phyloP scores from a whole-genome alignment of 2,797 vertebrate genomes.

The Acipenser oxyrinchus region DNA sequence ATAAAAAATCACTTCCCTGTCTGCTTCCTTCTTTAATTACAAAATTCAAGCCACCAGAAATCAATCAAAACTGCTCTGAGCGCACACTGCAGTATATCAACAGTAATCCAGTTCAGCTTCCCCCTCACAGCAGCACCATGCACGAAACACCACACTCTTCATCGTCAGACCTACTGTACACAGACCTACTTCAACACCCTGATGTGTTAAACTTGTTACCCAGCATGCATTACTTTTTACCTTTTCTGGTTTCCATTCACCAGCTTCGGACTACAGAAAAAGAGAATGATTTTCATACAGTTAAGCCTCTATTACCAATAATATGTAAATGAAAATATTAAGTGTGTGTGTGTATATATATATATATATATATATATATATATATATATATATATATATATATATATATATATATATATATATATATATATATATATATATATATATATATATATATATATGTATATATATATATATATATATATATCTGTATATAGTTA shows the following conservation, averaged over 20 bases:
- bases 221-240: constrained; percentile 15
- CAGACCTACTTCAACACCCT: constrained; percentile 6
- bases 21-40: not conserved
- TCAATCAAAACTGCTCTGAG: not conserved
- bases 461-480: too few relatives aligned
- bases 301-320: constrained; percentile 16
- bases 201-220: constrained; percentile 16
- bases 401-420: too few relatives aligned
- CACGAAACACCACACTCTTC: not conserved
- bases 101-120: too few relatives aligned
- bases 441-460: too few relatives aligned
- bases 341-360: too few relatives aligned
- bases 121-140: not conserved
- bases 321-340: too few relatives aligned
- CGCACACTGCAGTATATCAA: too few relatives aligned
- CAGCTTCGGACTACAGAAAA: constrained; percentile 21
- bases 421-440: too few relatives aligned
- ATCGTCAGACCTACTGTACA: not conserved
- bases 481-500: too few relatives aligned
- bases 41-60: not conserved
- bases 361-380: too few relatives aligned
- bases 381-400: too few relatives aligned
- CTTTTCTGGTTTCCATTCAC: constrained; percentile 28
- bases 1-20: too few relatives aligned
- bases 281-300: constrained; percentile 21